Percentiles rank a stretch among this genome's conserved stretches.
Evolutionary conservation across 1,140 invertebrate genomes (phyloP).

Genomic region (Tribolium castaneum): DNA sequence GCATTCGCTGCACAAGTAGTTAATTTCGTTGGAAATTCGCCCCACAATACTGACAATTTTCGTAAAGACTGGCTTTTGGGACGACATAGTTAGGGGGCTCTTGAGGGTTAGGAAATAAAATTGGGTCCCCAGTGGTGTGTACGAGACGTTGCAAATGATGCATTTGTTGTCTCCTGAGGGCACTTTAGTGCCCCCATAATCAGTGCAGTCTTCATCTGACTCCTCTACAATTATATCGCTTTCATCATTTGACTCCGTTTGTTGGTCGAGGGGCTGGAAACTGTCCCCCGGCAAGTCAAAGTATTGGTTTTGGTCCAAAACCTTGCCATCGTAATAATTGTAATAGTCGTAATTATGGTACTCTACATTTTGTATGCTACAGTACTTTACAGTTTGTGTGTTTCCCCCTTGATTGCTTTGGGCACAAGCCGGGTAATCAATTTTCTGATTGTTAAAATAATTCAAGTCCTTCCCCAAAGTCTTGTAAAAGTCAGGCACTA

Average conservation of each 20-base stretch:
- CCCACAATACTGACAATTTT: constrained; percentile 56
- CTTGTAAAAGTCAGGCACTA: constrained; percentile 51
- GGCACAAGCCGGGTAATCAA: constrained; percentile 57
- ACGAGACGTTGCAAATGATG: constrained; percentile 56
- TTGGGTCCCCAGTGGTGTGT: constrained; percentile 55
- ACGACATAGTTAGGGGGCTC: constrained; percentile 59
- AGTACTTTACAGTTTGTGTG: constrained; percentile 46
- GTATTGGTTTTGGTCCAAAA: constrained; percentile 17
- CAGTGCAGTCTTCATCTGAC: constrained; percentile 56
- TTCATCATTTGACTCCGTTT: constrained; percentile 55
- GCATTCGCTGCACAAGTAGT: constrained; percentile 59
- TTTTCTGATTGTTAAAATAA: constrained; percentile 52
- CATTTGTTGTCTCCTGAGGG: constrained; percentile 50
- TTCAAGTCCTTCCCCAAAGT: constrained; percentile 40
- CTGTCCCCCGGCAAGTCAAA: constrained; percentile 36
- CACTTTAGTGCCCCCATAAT: constrained; percentile 47
- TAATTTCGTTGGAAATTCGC: constrained; percentile 46
- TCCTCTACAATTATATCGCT: constrained; percentile 63
- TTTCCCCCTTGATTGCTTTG: background rate
- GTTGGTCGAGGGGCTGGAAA: constrained; percentile 45
- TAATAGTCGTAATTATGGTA: constrained; percentile 26
- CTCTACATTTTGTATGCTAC: constrained; percentile 50
- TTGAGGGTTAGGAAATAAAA: constrained; percentile 58
- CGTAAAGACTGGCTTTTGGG: constrained; percentile 56
- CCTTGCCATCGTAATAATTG: background rate